phyloP scores from a whole-genome alignment of 1,140 invertebrate genomes.

The Penaeus indicus region DNA sequence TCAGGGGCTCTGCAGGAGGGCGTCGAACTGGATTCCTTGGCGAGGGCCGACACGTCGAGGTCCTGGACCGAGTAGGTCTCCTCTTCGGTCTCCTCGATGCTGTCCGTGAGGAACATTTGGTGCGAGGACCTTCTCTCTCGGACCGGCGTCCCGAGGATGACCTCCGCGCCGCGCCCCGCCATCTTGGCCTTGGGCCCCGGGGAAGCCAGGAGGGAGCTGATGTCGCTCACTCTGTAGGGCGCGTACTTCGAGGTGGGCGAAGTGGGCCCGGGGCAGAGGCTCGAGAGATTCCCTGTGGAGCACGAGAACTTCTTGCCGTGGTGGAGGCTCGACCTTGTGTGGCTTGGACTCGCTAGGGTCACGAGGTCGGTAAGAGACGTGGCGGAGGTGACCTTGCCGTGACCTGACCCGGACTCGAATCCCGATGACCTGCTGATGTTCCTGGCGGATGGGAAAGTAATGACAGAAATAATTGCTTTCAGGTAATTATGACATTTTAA shows the following conservation, averaged over 20 bases:
- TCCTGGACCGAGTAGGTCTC: no score
- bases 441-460: neutral
- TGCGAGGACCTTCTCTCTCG: conserved; percentile 26
- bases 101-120: conserved; percentile 34
- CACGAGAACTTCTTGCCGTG: conserved; percentile 16
- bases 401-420: neutral
- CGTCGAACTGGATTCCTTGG: no score
- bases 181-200: neutral
- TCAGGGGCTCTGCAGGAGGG: no score
- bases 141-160: conserved; percentile 39
- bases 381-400: conserved; percentile 25
- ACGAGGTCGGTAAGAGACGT: conserved; percentile 41
- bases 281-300: conserved; percentile 28
- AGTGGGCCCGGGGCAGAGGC: neutral
- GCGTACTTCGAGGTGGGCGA: neutral
- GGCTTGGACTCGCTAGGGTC: neutral
- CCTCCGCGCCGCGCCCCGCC: neutral
- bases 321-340: conserved; percentile 18
- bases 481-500: no score
- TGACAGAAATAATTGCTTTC: neutral
- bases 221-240: neutral
- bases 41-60: no score
- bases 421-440: conserved; percentile 34
- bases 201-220: neutral
- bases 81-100: conserved; percentile 8